These are phyloP conservation scores for Chondrosia reniformis DNA, from an alignment of 37 sponge, comb jelly and placozoan species.

Conservation along the genomic window DNA sequence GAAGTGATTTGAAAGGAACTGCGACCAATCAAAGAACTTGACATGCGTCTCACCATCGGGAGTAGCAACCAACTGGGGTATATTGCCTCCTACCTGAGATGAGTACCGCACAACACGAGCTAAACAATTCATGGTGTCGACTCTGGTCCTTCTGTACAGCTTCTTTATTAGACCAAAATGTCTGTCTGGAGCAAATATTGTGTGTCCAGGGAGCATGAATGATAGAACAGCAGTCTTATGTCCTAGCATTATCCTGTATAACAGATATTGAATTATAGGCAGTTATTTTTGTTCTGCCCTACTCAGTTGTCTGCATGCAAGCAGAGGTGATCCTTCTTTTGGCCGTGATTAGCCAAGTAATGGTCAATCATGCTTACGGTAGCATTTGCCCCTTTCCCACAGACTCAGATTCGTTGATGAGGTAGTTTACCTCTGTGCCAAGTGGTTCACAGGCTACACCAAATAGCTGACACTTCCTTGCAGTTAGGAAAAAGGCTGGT, in stretches of 20 bases:
- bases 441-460: background rate
- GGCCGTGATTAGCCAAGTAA: background rate
- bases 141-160: background rate
- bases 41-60: background rate
- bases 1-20: background rate
- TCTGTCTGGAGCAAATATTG: background rate
- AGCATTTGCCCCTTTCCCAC: constrained; percentile 17
- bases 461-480: constrained; percentile 7
- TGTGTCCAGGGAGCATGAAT: constrained; percentile 8
- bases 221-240: no score
- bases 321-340: background rate
- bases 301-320: background rate
- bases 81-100: background rate
- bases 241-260: no score
- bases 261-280: no score
- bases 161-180: constrained; percentile 10
- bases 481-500: background rate
- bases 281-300: background rate
- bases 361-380: constrained; percentile 9
- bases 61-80: background rate
- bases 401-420: constrained; percentile 12
- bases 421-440: background rate
- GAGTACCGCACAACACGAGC: background rate
- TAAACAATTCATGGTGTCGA: background rate
- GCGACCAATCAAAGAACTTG: background rate